Evolutionary conservation across 2,113 vertebrate genomes (phyloP).

Genomic region (Corythornis vintsioides): DNA sequence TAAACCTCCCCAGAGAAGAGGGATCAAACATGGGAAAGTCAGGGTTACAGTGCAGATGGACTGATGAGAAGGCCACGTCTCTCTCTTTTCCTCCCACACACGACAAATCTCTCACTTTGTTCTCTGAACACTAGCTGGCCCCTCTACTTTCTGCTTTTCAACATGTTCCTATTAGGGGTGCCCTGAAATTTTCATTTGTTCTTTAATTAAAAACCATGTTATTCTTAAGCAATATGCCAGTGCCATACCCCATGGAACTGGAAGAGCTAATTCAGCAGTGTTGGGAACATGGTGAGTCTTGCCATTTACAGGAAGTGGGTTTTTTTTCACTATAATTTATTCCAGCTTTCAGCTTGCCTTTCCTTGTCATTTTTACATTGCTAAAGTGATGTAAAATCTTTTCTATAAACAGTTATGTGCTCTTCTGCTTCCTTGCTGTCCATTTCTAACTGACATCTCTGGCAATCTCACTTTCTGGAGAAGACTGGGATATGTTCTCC

Average conservation of each 20-base stretch:
- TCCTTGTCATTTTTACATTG: background rate
- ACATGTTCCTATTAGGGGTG: background rate
- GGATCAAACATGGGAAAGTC: slow-evolving; percentile 53
- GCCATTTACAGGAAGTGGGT: background rate
- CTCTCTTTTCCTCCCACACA: slow-evolving; percentile 21
- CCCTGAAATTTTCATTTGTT: background rate
- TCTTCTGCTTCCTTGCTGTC: background rate
- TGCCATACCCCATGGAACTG: background rate
- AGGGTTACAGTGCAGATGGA: background rate
- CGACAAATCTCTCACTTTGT: slow-evolving; percentile 28
- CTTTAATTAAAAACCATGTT: background rate
- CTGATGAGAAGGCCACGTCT: background rate
- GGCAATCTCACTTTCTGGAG: background rate
- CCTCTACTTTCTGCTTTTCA: background rate
- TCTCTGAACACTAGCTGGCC: slow-evolving; percentile 46
- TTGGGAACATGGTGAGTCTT: background rate
- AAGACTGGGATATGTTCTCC: background rate
- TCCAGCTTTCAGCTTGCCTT: background rate
- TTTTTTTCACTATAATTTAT: background rate
- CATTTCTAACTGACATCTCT: background rate
- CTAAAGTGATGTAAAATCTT: background rate
- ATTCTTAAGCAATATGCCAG: background rate
- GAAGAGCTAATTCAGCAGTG: background rate
- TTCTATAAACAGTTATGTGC: background rate
- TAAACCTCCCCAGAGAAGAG: background rate